Percentiles rank a stretch among this genome's conserved stretches.
phyloP scores from a whole-genome alignment of 2,113 vertebrate species.

The Geococcyx californianus region DNA sequence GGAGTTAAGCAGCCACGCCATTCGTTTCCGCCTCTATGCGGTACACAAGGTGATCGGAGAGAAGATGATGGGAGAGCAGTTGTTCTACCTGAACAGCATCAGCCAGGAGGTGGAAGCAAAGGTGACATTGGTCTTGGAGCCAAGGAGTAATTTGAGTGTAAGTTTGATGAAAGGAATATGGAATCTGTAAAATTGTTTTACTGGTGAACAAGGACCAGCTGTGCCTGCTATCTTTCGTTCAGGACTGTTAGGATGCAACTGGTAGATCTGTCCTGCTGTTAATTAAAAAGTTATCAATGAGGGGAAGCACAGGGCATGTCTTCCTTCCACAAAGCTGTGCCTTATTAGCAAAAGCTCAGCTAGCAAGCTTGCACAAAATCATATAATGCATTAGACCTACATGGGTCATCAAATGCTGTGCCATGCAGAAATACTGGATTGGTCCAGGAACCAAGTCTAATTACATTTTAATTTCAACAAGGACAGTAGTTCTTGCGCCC shows the following conservation, averaged over 20 bases:
- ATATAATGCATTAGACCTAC: neutral
- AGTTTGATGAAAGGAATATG: slow-evolving; percentile 44
- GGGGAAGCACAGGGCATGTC: neutral
- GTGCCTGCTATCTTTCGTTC: neutral
- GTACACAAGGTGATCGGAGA: slow-evolving; percentile 85
- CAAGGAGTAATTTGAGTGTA: slow-evolving; percentile 90
- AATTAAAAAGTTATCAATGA: neutral
- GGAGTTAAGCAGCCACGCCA: slow-evolving; percentile 78
- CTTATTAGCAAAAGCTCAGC: neutral
- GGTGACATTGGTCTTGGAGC: slow-evolving; percentile 86
- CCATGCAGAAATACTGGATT: neutral
- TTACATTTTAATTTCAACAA: neutral
- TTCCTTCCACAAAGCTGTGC: neutral
- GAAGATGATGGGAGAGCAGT: slow-evolving; percentile 93
- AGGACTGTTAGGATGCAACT: neutral
- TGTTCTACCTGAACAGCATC: slow-evolving; percentile 82
- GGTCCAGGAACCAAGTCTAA: neutral
- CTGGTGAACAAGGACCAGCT: neutral
- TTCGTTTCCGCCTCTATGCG: slow-evolving; percentile 92
- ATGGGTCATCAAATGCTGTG: neutral
- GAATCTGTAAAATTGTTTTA: neutral
- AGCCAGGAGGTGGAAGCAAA: slow-evolving; percentile 73
- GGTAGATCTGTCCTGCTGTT: neutral
- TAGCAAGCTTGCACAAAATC: neutral
- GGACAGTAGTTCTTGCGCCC: neutral